A percentile compares a stretch with the other conserved stretches of the same genome.
phyloP scores from a whole-genome alignment of 2,113 vertebrate species.

The Apus apus region DNA sequence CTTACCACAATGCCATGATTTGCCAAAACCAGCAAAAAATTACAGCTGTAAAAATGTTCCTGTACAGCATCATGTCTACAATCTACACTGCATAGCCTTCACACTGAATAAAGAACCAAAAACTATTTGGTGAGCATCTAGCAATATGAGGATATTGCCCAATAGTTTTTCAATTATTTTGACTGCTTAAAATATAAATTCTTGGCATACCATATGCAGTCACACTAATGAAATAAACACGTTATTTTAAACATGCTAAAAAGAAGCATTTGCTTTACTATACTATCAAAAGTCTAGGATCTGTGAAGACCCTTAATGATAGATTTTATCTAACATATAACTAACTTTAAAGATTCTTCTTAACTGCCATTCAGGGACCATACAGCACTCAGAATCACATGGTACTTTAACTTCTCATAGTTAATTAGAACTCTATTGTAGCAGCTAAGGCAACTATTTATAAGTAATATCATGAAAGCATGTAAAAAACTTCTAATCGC shows the following conservation, averaged over 20 bases:
- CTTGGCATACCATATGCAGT: background rate
- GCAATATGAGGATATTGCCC: background rate
- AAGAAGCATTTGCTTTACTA: background rate
- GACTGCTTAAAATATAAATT: background rate
- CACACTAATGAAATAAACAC: background rate
- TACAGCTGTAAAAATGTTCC: background rate
- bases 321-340: background rate
- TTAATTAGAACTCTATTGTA: background rate
- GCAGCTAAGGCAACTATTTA: background rate
- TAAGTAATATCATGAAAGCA: background rate
- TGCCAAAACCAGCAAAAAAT: background rate
- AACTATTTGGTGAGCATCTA: background rate
- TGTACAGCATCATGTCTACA: background rate
- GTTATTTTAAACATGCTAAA: background rate
- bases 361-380: background rate
- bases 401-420: background rate
- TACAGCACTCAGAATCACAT: background rate
- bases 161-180: background rate
- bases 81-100: background rate
- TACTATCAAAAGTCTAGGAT: background rate
- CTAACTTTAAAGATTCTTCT: background rate
- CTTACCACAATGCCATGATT: background rate
- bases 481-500: background rate
- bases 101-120: background rate
- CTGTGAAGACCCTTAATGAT: background rate